Evolutionary conservation across 2,888 invertebrate genomes (phyloP).

Genomic region (Adelognathus sp.): DNA sequence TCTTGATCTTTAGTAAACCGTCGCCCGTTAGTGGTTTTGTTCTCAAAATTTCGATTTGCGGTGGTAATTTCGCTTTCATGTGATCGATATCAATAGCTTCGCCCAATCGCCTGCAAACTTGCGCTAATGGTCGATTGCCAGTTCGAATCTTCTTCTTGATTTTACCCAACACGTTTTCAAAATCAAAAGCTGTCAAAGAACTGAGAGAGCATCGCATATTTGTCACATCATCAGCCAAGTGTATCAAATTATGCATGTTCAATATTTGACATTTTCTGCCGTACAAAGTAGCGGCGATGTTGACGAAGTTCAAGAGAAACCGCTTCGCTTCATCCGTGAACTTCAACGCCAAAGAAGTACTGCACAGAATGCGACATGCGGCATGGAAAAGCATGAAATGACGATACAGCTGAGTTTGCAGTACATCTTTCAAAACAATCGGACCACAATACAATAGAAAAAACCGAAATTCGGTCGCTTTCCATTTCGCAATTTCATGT

Average conservation of each 20-base stretch:
- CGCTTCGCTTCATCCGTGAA: not conserved
- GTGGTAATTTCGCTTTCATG: not conserved
- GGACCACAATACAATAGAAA: slow-evolving; percentile 65
- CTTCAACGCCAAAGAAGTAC: not conserved
- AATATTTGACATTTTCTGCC: slow-evolving; percentile 21
- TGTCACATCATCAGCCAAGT: slow-evolving; percentile 56
- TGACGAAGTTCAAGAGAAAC: slow-evolving; percentile 7
- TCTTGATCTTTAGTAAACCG: no score
- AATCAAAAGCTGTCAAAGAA: slow-evolving; percentile 49
- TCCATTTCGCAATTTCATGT: slow-evolving; percentile 55
- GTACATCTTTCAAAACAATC: slow-evolving; percentile 55
- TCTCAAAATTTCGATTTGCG: no score
- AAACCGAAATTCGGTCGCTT: slow-evolving; percentile 64
- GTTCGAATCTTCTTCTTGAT: slow-evolving; percentile 50
- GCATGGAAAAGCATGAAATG: slow-evolving; percentile 63
- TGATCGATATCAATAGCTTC: slow-evolving; percentile 12
- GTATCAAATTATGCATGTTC: slow-evolving; percentile 70
- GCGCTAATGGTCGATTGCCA: slow-evolving; percentile 51
- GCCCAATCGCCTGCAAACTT: slow-evolving; percentile 56
- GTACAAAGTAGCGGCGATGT: not conserved
- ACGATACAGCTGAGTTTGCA: slow-evolving; percentile 49
- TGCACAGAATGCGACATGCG: slow-evolving; percentile 34
- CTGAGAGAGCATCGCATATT: slow-evolving; percentile 40
- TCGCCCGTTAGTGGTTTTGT: no score
- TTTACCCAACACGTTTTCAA: slow-evolving; percentile 56